Base-by-base conservation (phyloP, 1,140 invertebrate species). In the Meteorus sp. region DNA sequence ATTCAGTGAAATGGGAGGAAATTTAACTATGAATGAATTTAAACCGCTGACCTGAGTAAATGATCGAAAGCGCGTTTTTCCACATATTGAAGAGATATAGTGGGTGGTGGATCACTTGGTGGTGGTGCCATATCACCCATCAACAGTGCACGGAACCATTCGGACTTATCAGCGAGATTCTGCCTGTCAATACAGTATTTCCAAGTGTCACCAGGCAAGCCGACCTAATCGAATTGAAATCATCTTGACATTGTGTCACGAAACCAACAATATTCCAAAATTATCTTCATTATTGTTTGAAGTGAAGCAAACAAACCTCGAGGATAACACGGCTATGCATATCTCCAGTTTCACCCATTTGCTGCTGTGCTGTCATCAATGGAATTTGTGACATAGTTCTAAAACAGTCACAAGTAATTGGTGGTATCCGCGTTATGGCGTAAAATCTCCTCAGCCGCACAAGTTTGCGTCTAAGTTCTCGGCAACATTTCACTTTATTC, bases 1-100 rank as follows among this genome's bases (percentile, higher is more conserved):
- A n/a, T n/a, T n/a, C 13, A 20, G 17, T 37, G 22, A 15, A 2
- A 51, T 29, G 35, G 23, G 2, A 23, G 13, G 1, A 3, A 35
- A 7, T 33, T 7, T 6, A 6, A 17, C 27, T n/a, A n/a, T n/a
- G n/a, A n/a, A n/a, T n/a, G n/a, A n/a, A n/a, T n/a, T n/a, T n/a
- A n/a, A n/a, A 3, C n/a, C 13, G 48, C 60, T 78, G 69, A 86
- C 78, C 84, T 86, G 29, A 89, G 75, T 0, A 89, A 75, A 67
- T 87, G 81, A 67, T 89, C 85, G 65, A 89, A 89, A 6, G 86
- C 88, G 55, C 86, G 72, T 33, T 86, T 85, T 39, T 89, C 86
- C 2, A 88, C 78, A 65, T 89, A 84, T 51, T 82, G 76, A 13
- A 89, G 71, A 20, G 59, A 56, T 13, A 84, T 62, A 5, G 65